Percentiles rank a stretch among this genome's conserved stretches.
Evolutionary conservation across 1,140 invertebrate species (phyloP).

Genomic region (Grapholita molesta): DNA sequence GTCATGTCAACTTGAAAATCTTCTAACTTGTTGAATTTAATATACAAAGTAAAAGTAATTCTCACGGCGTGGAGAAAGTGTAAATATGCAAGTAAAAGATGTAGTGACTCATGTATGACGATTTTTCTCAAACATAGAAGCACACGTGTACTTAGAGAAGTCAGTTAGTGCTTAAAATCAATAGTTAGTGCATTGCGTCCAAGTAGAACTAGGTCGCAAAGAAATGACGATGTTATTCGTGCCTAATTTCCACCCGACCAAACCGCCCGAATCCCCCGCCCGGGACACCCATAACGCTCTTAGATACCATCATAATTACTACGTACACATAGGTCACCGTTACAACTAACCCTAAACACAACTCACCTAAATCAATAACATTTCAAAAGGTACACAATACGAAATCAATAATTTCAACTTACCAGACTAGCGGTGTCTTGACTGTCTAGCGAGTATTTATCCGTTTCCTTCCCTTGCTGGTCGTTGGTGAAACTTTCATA

Average conservation of each 20-base stretch:
- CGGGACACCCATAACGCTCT: not conserved
- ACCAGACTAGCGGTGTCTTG: conserved; percentile 77
- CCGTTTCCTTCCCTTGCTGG: conserved; percentile 66
- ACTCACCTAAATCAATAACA: conserved; percentile 59
- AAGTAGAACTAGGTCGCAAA: conserved; percentile 29
- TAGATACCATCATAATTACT: not conserved
- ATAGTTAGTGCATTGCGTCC: conserved; percentile 17
- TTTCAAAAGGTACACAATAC: conserved; percentile 64
- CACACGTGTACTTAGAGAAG: not conserved
- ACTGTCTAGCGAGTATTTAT: conserved; percentile 74
- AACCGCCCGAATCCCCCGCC: not conserved
- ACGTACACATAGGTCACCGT: not conserved
- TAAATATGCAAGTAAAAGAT: not conserved
- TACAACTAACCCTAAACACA: conserved; percentile 28
- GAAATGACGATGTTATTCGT: conserved; percentile 23
- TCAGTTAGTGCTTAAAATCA: conserved; percentile 9
- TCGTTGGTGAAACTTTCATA: conserved; percentile 73
- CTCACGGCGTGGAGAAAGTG: not conserved
- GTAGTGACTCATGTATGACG: not conserved
- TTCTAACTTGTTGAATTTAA: conserved; percentile 1
- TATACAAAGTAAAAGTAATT: not conserved
- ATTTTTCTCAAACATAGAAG: not conserved
- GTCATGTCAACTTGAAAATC: not conserved
- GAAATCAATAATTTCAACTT: conserved; percentile 74
- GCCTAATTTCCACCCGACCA: not conserved